Evolutionary conservation across 2,113 vertebrate genomes (phyloP).

Genomic region (Lucifuga dentata): DNA sequence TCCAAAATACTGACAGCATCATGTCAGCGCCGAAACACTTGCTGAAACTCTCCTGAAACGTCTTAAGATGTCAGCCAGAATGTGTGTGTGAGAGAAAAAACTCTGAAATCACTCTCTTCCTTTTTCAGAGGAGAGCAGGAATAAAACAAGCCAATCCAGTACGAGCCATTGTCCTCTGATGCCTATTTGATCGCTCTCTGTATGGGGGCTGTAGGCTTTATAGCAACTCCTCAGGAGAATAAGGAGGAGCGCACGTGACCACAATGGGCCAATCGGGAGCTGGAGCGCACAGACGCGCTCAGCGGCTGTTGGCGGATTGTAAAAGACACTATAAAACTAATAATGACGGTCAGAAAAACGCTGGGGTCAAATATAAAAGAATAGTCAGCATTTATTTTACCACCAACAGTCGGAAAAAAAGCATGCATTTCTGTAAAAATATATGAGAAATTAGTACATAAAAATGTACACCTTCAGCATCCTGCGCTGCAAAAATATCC

Average conservation of each 20-base stretch:
- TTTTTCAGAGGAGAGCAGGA: constrained; percentile 8
- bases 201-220: constrained; percentile 49
- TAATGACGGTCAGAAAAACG: constrained; percentile 46
- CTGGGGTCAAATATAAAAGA: constrained; percentile 8
- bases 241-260: constrained; percentile 74
- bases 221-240: constrained; percentile 63
- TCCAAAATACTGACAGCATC: constrained; percentile 49
- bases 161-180: constrained; percentile 40
- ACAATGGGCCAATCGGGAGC: constrained; percentile 56
- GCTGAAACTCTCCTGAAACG: constrained; percentile 54
- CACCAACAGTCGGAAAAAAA: too few species aligned
- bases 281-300: constrained; percentile 67
- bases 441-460: too few species aligned
- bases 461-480: too few species aligned
- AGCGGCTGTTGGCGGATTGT: constrained; percentile 38
- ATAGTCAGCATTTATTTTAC: too few species aligned
- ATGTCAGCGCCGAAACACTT: constrained; percentile 64
- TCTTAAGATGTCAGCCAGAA: background rate
- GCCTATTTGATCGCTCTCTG: constrained; percentile 64
- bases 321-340: constrained; percentile 21
- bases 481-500: too few species aligned
- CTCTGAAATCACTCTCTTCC: background rate
- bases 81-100: background rate
- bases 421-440: too few species aligned
- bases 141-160: constrained; percentile 42